Evolutionary conservation across 2,113 vertebrate species (phyloP), one percentile per base, ranked within the genome.

Genomic region (Plecturocebus donacophilus): DNA sequence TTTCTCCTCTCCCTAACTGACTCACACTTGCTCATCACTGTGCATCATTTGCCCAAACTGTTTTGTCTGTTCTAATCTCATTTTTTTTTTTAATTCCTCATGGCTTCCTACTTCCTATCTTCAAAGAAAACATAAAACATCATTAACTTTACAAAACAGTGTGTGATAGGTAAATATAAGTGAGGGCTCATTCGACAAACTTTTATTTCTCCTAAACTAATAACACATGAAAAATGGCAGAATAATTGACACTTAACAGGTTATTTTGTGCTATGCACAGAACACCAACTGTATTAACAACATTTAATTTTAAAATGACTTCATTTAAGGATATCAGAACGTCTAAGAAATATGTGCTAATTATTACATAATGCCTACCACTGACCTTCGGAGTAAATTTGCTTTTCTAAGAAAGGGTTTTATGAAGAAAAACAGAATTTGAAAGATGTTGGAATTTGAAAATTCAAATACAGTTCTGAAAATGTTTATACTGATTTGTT

Each of bases 51-150:
- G 2, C 25, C 91, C 13, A 80, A 61, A 45, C 21, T 49, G n/a
- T 70, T 84, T 56, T 54, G 3, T 83, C 14, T 73, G 23, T 2
- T 10, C 66, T 71, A 40, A 38, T 49, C 12, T 54, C 25, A 21
- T 70, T 20, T 20, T 8, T 75, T 52, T 0, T 73, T 12, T 23
- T 8, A 56, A 21, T 1, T 58, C 9, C 16, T 19, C 20, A 38
- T 6, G 4, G 3, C 5, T 82, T 6, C 0, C 10, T 20, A 58
- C 1, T 52, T 91, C 10, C 11, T 52, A 86, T 82, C 20, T 58
- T 95, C 25, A 73, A 87, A 89, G 35, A 4, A 85, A 97, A 92
- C 75, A 38, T 35, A 86, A 87, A 92, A 68, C 68, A 20, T 9
- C 12, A 45, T 13, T n/a, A 95, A 54, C 5, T 80, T 70, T 68